Evolutionary conservation across 2,797 vertebrate genomes (phyloP).

Genomic region (Lacerta agilis): DNA sequence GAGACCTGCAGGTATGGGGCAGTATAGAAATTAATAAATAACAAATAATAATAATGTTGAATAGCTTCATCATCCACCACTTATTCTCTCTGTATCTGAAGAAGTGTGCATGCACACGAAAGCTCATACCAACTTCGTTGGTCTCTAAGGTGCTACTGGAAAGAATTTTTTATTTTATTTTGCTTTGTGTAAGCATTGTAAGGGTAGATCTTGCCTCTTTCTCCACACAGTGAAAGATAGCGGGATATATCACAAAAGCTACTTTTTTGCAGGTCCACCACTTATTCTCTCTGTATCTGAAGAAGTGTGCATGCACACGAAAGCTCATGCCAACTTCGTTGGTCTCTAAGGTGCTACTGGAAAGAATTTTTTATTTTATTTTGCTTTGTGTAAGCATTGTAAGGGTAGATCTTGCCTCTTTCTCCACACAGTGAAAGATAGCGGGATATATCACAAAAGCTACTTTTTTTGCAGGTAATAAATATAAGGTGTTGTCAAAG

Average conservation of each 20-base stretch:
- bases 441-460: background rate
- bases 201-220: background rate
- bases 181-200: background rate
- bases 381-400: background rate
- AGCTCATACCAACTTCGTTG: too few species aligned
- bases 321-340: too few species aligned
- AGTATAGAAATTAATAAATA: too few species aligned
- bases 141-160: too few species aligned
- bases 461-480: constrained; percentile 3
- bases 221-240: rapidly evolving
- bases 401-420: too few species aligned
- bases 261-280: background rate
- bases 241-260: background rate
- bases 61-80: background rate
- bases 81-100: background rate
- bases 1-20: too few species aligned
- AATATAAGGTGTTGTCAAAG: constrained; percentile 27
- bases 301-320: too few species aligned
- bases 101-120: too few species aligned
- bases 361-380: too few species aligned
- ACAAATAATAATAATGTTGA: background rate
- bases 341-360: too few species aligned
- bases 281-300: background rate
- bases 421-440: rapidly evolving
- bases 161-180: too few species aligned